These are phyloP conservation scores for Pampusana beccarii DNA, from an alignment of 2,113 vertebrate genomes.

Conservation along the genomic window DNA sequence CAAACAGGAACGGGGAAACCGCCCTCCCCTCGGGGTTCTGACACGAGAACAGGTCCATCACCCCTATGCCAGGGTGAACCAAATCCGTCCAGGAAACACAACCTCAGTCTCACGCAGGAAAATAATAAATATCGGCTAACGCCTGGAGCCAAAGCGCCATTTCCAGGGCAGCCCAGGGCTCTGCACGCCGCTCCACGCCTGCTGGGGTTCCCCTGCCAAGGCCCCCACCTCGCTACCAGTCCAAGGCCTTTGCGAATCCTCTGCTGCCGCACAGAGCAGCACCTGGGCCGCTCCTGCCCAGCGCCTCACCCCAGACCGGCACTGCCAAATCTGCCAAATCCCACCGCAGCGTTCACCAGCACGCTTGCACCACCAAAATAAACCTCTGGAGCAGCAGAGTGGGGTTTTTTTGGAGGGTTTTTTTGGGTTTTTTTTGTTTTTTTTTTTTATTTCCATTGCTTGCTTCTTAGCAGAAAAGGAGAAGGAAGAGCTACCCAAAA, in stretches of 20 bases:
- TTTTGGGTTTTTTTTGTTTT: not conserved
- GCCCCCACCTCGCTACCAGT: no score
- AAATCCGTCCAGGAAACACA: not conserved
- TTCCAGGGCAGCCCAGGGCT: not conserved
- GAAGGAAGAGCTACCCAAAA: not conserved
- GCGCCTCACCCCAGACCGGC: not conserved
- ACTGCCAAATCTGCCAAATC: not conserved
- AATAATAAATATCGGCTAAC: not conserved
- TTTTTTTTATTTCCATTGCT: not conserved
- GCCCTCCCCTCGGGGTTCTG: accelerated
- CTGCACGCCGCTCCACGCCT: not conserved
- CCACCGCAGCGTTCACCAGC: not conserved
- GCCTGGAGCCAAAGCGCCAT: not conserved
- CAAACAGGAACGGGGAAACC: not conserved
- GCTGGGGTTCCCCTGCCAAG: not conserved
- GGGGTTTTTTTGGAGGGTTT: no score
- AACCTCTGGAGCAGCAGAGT: not conserved
- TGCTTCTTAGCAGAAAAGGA: not conserved
- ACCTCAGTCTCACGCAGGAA: not conserved
- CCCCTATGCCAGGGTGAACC: accelerated
- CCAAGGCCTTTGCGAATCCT: not conserved
- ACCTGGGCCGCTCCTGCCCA: not conserved
- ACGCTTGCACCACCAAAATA: not conserved
- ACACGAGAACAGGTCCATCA: no score
- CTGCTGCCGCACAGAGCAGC: not conserved